Conservation (phyloP, 2,113 vertebrate genomes). For the Pungitius pungitius region DNA sequence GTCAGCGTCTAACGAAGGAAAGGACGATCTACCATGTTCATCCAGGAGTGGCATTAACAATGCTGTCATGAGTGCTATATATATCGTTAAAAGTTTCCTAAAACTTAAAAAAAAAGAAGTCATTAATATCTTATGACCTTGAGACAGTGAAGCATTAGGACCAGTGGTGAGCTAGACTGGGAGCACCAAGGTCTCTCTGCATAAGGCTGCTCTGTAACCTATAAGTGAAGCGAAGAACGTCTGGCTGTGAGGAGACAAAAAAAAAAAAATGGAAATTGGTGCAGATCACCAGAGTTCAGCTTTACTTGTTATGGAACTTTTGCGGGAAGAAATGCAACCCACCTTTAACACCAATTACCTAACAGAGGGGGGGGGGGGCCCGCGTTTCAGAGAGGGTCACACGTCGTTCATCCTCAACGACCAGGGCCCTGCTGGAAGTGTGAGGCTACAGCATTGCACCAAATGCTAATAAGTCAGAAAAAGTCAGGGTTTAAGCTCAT, state of each 20-base stretch:
- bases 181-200: constrained; percentile 42
- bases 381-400: constrained; percentile 9
- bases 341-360: constrained; percentile 65
- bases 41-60: constrained; percentile 15
- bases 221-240: constrained; percentile 55
- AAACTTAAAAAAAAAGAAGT: constrained; percentile 12
- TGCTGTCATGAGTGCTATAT: constrained; percentile 2
- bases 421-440: constrained; percentile 13
- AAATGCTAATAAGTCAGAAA: neutral
- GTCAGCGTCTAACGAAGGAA: constrained; percentile 27
- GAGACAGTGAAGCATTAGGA: constrained; percentile 47
- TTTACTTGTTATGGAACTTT: constrained; percentile 30
- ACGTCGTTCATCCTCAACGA: constrained; percentile 22
- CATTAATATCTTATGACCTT: constrained; percentile 48
- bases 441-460: neutral
- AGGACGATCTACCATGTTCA: neutral
- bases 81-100: neutral
- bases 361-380: constrained; percentile 3
- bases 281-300: constrained; percentile 32
- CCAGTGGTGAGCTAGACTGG: constrained; percentile 24
- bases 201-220: constrained; percentile 58
- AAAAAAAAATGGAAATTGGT: constrained; percentile 44
- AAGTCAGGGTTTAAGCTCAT: neutral
- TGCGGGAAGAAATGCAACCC: constrained; percentile 16
- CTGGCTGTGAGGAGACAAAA: constrained; percentile 46